These are phyloP conservation scores for Tachina lurida DNA, from an alignment of 2,888 invertebrate genomes.

Conservation along the genomic window DNA sequence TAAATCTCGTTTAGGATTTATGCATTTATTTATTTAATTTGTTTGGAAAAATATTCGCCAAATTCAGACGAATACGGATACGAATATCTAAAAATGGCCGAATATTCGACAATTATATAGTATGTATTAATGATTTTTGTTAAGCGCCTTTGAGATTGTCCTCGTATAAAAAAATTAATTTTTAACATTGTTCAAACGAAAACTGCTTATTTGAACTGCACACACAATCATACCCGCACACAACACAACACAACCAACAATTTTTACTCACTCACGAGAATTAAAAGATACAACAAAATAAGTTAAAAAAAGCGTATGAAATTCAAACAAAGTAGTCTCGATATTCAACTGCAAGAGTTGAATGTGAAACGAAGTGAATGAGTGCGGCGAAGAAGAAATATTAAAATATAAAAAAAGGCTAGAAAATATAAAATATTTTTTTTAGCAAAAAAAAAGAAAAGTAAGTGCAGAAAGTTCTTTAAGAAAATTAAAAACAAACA, in stretches of 20 bases:
- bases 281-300: constrained; percentile 63
- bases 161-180: constrained; percentile 30
- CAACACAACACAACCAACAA: not conserved
- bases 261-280: constrained; percentile 46
- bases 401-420: constrained; percentile 39
- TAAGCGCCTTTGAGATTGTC: not conserved
- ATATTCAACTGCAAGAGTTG: constrained; percentile 69
- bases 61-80: no score
- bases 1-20: no score
- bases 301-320: constrained; percentile 47
- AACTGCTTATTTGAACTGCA: constrained; percentile 61
- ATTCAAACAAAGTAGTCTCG: constrained; percentile 65
- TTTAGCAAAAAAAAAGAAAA: constrained; percentile 12
- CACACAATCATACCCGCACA: constrained; percentile 5
- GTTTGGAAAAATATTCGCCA: no score
- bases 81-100: no score
- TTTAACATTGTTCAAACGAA: constrained; percentile 35
- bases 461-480: constrained; percentile 34
- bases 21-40: no score
- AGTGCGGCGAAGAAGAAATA: constrained; percentile 48
- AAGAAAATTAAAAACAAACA: constrained; percentile 33
- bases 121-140: not conserved
- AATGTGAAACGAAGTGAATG: constrained; percentile 59
- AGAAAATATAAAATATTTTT: constrained; percentile 40
- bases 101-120: no score